Evolutionary conservation across 2,113 vertebrate species (phyloP).

Genomic region (Dendrocopos noguchii): DNA sequence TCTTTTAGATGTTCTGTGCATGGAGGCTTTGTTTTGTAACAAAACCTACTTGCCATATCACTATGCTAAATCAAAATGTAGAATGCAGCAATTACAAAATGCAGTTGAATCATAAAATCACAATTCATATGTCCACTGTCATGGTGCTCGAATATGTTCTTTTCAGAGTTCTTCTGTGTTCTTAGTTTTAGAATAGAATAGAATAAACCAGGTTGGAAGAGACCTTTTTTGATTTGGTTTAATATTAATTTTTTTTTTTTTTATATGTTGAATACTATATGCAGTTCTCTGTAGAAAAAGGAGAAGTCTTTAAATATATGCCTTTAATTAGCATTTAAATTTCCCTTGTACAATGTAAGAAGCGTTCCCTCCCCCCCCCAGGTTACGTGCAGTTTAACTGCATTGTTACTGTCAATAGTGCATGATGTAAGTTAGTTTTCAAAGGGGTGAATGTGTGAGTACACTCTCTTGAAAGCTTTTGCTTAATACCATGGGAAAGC

Average conservation of each 20-base stretch:
- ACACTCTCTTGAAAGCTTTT: not conserved
- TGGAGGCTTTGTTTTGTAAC: not conserved
- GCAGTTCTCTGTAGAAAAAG: not conserved
- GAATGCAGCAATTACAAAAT: not conserved
- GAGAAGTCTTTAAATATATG: not conserved
- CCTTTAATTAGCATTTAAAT: not conserved
- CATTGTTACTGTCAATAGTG: not conserved
- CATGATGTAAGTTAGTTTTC: not conserved
- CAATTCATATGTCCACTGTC: not conserved
- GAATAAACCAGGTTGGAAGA: no score
- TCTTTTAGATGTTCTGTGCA: not conserved
- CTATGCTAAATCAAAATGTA: not conserved
- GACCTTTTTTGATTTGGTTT: not conserved
- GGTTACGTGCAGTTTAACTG: not conserved
- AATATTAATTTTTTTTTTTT: not conserved
- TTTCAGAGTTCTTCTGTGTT: not conserved
- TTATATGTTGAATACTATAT: not conserved
- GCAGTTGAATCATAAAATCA: not conserved
- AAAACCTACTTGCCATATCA: not conserved
- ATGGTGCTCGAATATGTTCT: not conserved
- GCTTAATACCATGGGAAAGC: not conserved
- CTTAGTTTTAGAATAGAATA: not conserved
- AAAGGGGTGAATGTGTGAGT: not conserved
- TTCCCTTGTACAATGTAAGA: not conserved
- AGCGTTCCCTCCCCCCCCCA: not conserved